Evolutionary conservation across 2,888 invertebrate genomes (phyloP).

Genomic region (Chaetoderma sp.): DNA sequence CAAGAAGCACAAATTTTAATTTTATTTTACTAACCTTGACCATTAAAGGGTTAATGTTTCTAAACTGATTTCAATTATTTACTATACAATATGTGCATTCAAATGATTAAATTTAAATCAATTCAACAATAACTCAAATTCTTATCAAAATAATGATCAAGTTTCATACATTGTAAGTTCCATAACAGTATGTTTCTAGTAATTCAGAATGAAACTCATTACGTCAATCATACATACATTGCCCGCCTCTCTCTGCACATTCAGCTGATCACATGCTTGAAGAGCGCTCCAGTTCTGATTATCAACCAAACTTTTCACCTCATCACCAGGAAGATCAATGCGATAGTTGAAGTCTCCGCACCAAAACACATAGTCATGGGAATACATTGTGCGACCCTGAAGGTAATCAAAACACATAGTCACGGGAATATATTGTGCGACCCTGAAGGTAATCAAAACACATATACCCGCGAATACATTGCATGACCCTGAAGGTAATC

Average conservation of each 20-base stretch:
- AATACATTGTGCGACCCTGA: constrained; percentile 86
- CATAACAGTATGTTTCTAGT: too few species aligned
- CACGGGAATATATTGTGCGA: constrained; percentile 91
- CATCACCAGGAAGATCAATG: constrained; percentile 94
- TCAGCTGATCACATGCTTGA: constrained; percentile 88
- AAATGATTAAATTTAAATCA: too few species aligned
- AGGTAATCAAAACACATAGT: constrained; percentile 90
- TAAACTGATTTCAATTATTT: too few species aligned
- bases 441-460: constrained; percentile 86
- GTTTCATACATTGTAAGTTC: too few species aligned
- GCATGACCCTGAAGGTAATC: constrained; percentile 81
- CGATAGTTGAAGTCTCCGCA: constrained; percentile 99
- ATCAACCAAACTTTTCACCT: constrained; percentile 86
- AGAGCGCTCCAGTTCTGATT: constrained; percentile 82
- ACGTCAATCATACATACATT: too few species aligned
- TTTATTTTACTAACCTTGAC: too few species aligned
- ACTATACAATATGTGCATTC: too few species aligned
- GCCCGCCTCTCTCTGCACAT: constrained; percentile 69
- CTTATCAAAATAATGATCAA: too few species aligned
- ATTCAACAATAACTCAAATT: too few species aligned
- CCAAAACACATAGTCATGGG: constrained; percentile 99
- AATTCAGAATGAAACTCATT: too few species aligned
- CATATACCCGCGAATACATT: constrained; percentile 94
- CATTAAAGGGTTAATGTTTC: too few species aligned
- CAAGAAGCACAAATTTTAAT: too few species aligned